Base-by-base conservation (phyloP, 2,797 vertebrate species). In the Trematomus bernacchii region DNA sequence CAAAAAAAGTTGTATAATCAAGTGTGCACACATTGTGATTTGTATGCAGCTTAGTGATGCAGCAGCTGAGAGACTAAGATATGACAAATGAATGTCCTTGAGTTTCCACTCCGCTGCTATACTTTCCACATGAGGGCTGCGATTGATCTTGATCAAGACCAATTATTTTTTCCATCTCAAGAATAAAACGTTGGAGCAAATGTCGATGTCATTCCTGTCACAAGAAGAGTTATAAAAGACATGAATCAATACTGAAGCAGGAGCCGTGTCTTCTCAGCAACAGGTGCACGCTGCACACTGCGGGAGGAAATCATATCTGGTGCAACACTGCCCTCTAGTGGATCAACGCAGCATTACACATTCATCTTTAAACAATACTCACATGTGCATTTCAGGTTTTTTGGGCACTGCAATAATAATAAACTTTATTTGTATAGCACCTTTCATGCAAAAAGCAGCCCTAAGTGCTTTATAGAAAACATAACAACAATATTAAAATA, bases 291-390 rank as follows among this genome's bases (percentile, higher is more conserved):
- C 14, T 52, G 48, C 6, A 58, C 18, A 11, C 12, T 14, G 21
- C 21, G 0, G 6, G 18, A 1, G n/a, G 43, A 21, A 16, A 54
- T 37, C 43, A 75, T 67, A 37, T 18, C n/a, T 67, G 68, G 73
- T 68, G 68, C 77, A 73, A 92, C 27, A 89, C 79, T 86, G 86
- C 91, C 91, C 91, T 91, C 94, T 94, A 71, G 91, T 88, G 93
- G 89, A 18, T 1, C 2, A 5, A 14, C 6, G 33, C 1, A 14
- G 52, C 18, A n/a, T 30, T 2, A 16, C 14, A 12, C 13, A 15
- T 6, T 18, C 6, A 8, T 47, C 15, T 6, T 1, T 27, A 66
- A 13, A 4, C 19, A 53, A 14, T 30, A 21, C 37, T 27, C 27
- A 13, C 6, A 30, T n/a, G 23, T 9, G 16, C 14, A 16, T 6